Conservation (phyloP, 2,113 vertebrate genomes). For the Erythrolamprus reginae region DNA sequence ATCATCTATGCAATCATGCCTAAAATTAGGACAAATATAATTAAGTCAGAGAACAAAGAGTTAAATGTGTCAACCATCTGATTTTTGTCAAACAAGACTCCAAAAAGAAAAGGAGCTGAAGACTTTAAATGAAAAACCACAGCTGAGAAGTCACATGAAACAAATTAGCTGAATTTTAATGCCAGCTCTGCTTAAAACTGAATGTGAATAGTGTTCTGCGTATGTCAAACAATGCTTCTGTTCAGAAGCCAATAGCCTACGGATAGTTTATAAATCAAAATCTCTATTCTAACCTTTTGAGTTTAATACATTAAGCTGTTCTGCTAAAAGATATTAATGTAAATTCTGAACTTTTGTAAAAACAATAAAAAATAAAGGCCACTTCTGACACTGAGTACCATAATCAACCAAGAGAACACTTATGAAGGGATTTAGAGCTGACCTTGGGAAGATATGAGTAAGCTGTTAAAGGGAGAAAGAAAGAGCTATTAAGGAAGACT, state of each 20-base stretch:
- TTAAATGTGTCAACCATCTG: slow-evolving; percentile 58
- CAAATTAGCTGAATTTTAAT: slow-evolving; percentile 66
- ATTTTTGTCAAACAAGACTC: slow-evolving; percentile 50
- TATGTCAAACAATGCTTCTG: slow-evolving; percentile 56
- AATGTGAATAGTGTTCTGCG: slow-evolving; percentile 62
- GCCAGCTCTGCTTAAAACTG: slow-evolving; percentile 64
- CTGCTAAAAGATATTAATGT: slow-evolving; percentile 66
- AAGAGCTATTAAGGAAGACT: background rate
- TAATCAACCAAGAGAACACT: background rate
- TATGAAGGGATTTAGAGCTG: background rate
- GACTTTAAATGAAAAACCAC: slow-evolving; percentile 69
- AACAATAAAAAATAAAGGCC: slow-evolving; percentile 40
- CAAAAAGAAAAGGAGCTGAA: slow-evolving; percentile 59
- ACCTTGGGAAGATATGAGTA: background rate
- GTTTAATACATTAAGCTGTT: slow-evolving; percentile 54
- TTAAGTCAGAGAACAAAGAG: slow-evolving; percentile 42
- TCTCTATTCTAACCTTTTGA: slow-evolving; percentile 60
- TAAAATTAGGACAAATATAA: background rate
- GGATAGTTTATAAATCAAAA: slow-evolving; percentile 65
- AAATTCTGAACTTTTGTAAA: slow-evolving; percentile 68
- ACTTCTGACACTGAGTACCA: slow-evolving; percentile 32
- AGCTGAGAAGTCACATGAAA: slow-evolving; percentile 78
- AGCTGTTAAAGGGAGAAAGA: background rate
- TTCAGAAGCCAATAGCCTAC: slow-evolving; percentile 61
- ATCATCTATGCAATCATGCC: background rate